Base-by-base conservation (phyloP, 2,113 vertebrate species). In the Gadus macrocephalus region DNA sequence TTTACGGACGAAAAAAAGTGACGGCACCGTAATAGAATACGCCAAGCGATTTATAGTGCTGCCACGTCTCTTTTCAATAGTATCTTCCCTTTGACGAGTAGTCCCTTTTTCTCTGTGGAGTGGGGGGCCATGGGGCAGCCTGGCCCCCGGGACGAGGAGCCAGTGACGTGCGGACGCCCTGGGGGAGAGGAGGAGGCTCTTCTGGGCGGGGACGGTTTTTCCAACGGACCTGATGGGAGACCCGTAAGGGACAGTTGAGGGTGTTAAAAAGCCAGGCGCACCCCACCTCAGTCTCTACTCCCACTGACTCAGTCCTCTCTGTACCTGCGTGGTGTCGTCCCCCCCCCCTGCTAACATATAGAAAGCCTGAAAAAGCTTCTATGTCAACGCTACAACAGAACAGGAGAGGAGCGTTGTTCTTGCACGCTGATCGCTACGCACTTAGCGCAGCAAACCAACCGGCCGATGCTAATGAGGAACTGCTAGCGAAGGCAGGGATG, bases 11-110 rank as follows among this genome's bases (percentile, higher is more conserved):
- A 74, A 79, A 80, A 86, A 25, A 25, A 3, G 85, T 15, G 88
- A 66, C 91, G 81, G 88, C 74, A 83, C 78, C 80, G 82, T 89
- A 87, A 88, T 53, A 83, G 77, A 84, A 84, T 77, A 76, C 83
- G 78, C 66, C 53, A 49, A 82, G 66, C 95, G 12, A 87, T 95
- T 95, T 88, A 95, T 95, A 85, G 95, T 91, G 81, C 42, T 49
- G 42, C 94, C 94, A 81, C 96, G 94, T 89, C 89, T 94, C 93
- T 95, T 94, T 94, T 94, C 90, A 97, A 94, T 70, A 96, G 92
- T 88, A 92, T 95, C 94, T 95, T 97, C 90, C 95, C 94, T 93
- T 95, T 96, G 93, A 92, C 96, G 91, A 97, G 93, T 85, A 96
- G 95, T 92, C 95, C 95, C 92, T 93, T 96, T 94, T 94, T 96